Evolutionary conservation across 2,888 invertebrate species (phyloP), one percentile per base, ranked within the genome.

Genomic region (Gari tellinella): DNA sequence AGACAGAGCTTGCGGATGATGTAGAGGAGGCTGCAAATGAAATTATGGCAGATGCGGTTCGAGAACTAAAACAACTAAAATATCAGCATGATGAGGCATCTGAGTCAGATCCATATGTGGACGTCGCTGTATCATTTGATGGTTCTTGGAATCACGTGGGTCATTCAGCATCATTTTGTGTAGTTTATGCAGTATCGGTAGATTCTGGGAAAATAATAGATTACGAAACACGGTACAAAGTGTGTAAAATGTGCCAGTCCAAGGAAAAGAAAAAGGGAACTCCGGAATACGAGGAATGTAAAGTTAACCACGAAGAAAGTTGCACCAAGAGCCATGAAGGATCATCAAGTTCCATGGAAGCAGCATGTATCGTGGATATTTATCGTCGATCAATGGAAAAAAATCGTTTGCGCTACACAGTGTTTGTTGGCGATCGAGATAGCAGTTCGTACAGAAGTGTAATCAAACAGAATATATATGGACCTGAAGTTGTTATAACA

Each of bases 341-440:
- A 5, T 57, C 57, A 10, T 43, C 46, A 0, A 43, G 45, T 26
- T 43, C 57, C 21, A 57, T 57, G 57, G 57, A 57, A 57, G 7
- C 57, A n/a, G 57, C 43, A 25, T 43, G 45, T 26, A 26, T 57
- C 14, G 15, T 57, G 4, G 46, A 45, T 15, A 10, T 64, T 14
- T 64, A 23, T 21, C 17, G 37, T 19, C 52, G 64, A 17, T 64
- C 64, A 2, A n/a, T 45, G 17, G 48, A 45, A 15, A 31, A 41
- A n/a, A n/a, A 40, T 15, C 21, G 55, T 14, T 21, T 64, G 14
- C 51, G 55, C 2, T 64, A 64, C 64, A 64, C 55, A 3, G 41
- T 41, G 10, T 62, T 52, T 46, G 41, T 52, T 8, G 55, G 63
- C 1, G 63, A 63, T 37, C 45, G 53, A 14, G 63, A 63, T 21